Evolutionary conservation across 2,888 invertebrate genomes (phyloP), one percentile per base, ranked within the genome.

Genomic region (Eledona agricola): DNA sequence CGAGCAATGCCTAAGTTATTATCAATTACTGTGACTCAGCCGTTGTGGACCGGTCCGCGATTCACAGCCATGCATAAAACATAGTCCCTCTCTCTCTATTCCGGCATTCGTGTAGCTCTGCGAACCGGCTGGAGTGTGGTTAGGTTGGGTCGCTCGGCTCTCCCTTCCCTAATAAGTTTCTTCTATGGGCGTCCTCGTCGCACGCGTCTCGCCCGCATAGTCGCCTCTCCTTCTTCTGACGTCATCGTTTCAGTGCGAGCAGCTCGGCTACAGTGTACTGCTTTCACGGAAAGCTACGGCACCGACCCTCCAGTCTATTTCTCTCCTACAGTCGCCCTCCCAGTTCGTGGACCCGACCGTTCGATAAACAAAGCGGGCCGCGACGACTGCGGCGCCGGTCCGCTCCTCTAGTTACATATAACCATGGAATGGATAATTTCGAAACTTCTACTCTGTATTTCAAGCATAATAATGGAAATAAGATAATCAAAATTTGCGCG

Each of bases 341-440:
- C 52, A 51, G 55, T 49, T 66, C 49, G 34, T 64, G 59, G 15
- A 26, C 55, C 51, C 49, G 53, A 64, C 57, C 56, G 59, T 55
- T 60, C 65, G 66, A 64, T 59, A 70, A 74, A 76, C 76, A 76
- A 76, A 76, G 76, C 70, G 45, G 59, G 62, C 54, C 55, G 50
- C 51, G 59, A 53, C 61, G 63, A 70, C 26, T 57, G 62, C 55
- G 66, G 60, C 57, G 45, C 46, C 65, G 77, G 66, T 52, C 73
- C 49, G 66, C 69, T 56, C 59, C 59, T 69, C 76, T 77, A 77
- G 77, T 77, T 77, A 77, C 77, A 76, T 76, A 76, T 76, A 76
- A 75, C 76, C 76, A 74, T 77, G 76, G 75, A 76, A 77, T 76
- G 77, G 77, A 77, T 77, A 77, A 77, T 77, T 77, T 77, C 77